Conservation (phyloP, 1,140 invertebrate genomes). For the Anthonomus grandis region DNA sequence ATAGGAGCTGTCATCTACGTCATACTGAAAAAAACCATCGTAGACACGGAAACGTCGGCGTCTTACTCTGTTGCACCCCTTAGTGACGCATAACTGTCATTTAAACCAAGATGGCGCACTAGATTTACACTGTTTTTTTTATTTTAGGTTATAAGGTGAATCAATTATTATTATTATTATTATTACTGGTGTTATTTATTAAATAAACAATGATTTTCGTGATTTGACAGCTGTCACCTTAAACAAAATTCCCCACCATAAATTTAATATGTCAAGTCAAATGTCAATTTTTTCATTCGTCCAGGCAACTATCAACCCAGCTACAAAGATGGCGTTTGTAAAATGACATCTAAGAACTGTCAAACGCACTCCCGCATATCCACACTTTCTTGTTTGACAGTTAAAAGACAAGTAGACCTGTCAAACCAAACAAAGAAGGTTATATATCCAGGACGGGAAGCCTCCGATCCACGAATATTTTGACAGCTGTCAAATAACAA, state of each 20-base stretch:
- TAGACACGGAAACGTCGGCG: constrained; percentile 44
- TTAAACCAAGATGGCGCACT: background rate
- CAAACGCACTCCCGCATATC: no score
- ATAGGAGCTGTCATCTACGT: constrained; percentile 64
- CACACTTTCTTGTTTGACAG: no score
- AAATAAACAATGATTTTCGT: background rate
- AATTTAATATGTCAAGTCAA: background rate
- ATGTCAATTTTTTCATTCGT: no score
- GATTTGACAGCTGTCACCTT: background rate
- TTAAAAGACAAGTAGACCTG: no score
- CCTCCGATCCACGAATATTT: no score
- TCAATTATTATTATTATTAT: background rate
- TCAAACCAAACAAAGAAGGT: no score
- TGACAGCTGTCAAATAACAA: no score
- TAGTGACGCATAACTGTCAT: no score
- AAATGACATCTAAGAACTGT: no score
- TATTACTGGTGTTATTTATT: background rate
- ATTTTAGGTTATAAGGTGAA: background rate
- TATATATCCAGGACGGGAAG: no score
- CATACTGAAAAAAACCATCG: constrained; percentile 63
- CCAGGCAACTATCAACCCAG: no score
- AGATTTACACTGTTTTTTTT: background rate
- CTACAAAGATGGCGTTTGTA: no score
- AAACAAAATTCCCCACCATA: background rate
- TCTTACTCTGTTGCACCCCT: constrained; percentile 28